Evolutionary conservation across 2,797 vertebrate species (phyloP), one percentile per base, ranked within the genome.

Genomic region (Eulemur coronatus): DNA sequence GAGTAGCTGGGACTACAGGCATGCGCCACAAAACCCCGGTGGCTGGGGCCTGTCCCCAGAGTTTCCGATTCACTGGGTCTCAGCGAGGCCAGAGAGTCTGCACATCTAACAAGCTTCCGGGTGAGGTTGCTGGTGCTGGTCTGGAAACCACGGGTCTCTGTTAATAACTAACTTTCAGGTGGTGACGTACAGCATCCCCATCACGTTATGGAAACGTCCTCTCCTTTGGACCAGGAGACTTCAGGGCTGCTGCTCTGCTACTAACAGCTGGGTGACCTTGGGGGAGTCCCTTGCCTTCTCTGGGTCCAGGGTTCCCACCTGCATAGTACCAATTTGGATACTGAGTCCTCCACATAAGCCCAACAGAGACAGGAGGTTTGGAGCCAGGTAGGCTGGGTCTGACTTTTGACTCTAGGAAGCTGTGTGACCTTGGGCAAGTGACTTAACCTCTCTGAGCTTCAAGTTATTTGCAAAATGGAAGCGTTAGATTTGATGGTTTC

Each of bases 401-500:
- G 55, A 67, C 17, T 41, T 95, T 43, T 63, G 76, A 91, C 30
- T 72, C 57, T 43, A 67, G 70, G n/a, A 26, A 46, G 52, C 65
- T 93, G 78, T 94, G 82, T 91, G 73, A 52, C 28, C 28, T 84
- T 38, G 7, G 86, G 55, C 72, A 93, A 72, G 22, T 81, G 79
- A 88, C 67, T 88, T 81, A 76, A 48, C 52, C 13, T 59, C 76
- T 94, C 81, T 96, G 95, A 59, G 76, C 86, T 46, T 75, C 76
- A 52, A 28, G 5, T 46, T 38, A 33, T 75, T 35, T 81, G 48
- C n/a, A 52, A 57, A 41, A 72, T n/a, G 22, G 72, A 41, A 69
- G 75, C n/a, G 30, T 80, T 7, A 73, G 81, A 55, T 18, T 13
- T 41, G 52, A 33, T 57, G 6, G 28, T 48, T 69, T 80, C 43